These are phyloP conservation scores for Strigops habroptila DNA, from an alignment of 2,113 vertebrate genomes.

Conservation along the genomic window DNA sequence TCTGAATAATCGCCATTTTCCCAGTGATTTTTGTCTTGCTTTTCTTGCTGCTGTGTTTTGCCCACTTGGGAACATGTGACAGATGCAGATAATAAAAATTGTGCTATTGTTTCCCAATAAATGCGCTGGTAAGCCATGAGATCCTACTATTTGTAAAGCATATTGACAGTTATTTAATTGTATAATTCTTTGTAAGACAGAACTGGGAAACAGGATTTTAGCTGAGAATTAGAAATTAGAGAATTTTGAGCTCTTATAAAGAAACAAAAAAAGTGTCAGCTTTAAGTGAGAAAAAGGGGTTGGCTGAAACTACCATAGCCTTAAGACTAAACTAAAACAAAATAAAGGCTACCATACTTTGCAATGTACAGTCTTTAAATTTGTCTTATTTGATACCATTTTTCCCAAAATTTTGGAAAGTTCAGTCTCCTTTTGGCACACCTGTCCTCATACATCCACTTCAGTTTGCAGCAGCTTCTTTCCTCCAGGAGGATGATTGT, in stretches of 20 bases:
- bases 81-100: not conserved
- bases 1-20: not conserved
- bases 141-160: not conserved
- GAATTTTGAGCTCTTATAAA: not conserved
- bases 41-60: not conserved
- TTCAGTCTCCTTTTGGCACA: not conserved
- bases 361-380: not conserved
- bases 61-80: not conserved
- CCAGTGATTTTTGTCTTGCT: not conserved
- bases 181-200: not conserved
- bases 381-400: not conserved
- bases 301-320: not conserved
- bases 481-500: not conserved
- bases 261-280: not conserved
- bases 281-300: not conserved
- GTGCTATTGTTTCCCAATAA: not conserved
- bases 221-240: not conserved
- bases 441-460: rapidly evolving
- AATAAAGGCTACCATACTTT: not conserved
- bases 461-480: not conserved
- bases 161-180: not conserved
- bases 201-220: not conserved
- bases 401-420: not conserved
- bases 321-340: not conserved
- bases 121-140: not conserved